Evolutionary conservation across 2,888 invertebrate species (phyloP).

Genomic region (Caenorhabditis plicata): DNA sequence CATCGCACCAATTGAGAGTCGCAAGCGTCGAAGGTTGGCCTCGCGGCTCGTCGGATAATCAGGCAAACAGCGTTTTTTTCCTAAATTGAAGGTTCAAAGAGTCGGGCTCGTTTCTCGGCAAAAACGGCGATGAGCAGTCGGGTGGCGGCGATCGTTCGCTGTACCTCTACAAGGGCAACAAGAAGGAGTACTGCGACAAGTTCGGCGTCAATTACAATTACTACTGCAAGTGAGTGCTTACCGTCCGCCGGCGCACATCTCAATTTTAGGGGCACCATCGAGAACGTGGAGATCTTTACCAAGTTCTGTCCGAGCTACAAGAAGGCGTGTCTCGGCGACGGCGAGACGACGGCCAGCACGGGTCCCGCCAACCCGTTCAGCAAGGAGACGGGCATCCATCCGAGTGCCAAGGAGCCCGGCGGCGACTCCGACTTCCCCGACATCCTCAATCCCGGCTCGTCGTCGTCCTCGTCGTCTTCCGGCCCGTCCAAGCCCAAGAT

Average conservation of each 20-base stretch:
- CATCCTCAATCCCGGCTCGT: conserved; percentile 29
- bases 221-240: conserved; percentile 38
- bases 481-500: conserved; percentile 1
- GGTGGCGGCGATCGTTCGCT: conserved; percentile 6
- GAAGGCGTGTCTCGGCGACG: conserved; percentile 16
- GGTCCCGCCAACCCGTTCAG: conserved; percentile 18
- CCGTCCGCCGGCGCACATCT: too few species aligned
- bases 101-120: conserved; percentile 37
- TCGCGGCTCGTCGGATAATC: conserved; percentile 1
- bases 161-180: conserved; percentile 37
- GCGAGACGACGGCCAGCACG: too few species aligned
- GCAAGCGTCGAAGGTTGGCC: background rate
- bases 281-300: conserved; percentile 33
- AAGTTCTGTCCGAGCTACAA: conserved; percentile 45
- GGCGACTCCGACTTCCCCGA: conserved; percentile 32
- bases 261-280: conserved; percentile 23
- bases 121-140: background rate
- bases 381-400: background rate
- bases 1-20: conserved; percentile 2
- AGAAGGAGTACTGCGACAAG: conserved; percentile 43
- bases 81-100: conserved; percentile 36
- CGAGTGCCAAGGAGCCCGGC: background rate
- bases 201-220: conserved; percentile 46
- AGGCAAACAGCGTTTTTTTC: background rate
- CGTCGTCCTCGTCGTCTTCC: background rate